These are phyloP conservation scores for Vireo griseus DNA, from an alignment of 2,797 vertebrate genomes.

Conservation along the genomic window DNA sequence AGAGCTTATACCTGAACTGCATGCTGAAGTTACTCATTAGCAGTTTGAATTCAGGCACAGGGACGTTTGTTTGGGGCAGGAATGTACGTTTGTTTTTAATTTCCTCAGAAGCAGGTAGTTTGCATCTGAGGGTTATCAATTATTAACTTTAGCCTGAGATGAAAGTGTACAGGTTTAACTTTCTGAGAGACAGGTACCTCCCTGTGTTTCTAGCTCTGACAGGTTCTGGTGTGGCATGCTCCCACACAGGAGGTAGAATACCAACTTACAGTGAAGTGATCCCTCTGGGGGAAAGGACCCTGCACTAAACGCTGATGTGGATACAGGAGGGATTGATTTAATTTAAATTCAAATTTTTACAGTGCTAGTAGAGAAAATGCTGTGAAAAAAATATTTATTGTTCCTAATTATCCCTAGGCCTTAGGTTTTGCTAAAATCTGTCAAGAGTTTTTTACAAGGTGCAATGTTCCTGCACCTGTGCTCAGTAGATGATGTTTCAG, in stretches of 20 bases:
- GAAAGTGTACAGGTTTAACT: background rate
- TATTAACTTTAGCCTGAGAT: conserved; percentile 17
- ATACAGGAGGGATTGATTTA: background rate
- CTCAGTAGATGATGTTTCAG: background rate
- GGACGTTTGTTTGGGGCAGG: background rate
- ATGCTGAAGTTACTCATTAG: background rate
- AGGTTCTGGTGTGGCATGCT: background rate
- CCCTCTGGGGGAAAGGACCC: background rate
- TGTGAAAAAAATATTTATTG: background rate
- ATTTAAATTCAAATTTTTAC: background rate
- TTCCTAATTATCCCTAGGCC: background rate
- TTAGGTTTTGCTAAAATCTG: background rate
- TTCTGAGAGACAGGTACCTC: background rate
- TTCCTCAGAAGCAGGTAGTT: background rate
- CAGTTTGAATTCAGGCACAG: background rate
- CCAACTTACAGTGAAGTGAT: background rate
- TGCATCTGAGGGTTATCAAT: background rate
- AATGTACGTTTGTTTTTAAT: background rate
- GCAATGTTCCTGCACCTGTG: background rate
- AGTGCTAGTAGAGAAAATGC: background rate
- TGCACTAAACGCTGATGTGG: background rate
- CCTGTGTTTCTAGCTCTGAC: background rate
- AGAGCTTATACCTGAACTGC: background rate
- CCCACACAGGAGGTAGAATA: background rate
- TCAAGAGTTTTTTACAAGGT: background rate